These are phyloP conservation scores for Lycaena phlaeas DNA, from an alignment of 2,888 invertebrate species.

Conservation along the genomic window DNA sequence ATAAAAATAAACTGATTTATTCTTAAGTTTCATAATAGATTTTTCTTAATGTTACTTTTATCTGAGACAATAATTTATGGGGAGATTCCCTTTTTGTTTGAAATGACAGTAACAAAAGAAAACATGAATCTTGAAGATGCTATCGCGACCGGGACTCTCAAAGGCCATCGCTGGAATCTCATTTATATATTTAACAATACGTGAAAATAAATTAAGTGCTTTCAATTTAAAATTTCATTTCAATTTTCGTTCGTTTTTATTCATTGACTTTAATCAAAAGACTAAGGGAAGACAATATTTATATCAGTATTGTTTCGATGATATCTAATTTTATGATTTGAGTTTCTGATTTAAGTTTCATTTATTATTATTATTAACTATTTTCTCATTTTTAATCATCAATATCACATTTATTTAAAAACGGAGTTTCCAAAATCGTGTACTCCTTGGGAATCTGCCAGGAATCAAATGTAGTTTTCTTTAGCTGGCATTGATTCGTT, in stretches of 20 bases:
- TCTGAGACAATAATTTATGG: conserved; percentile 5
- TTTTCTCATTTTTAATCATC: too few relatives aligned
- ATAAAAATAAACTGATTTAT: neutral
- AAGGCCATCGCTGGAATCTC: neutral
- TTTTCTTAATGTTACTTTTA: conserved; percentile 6
- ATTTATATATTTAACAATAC: neutral
- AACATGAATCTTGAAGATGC: conserved; percentile 3
- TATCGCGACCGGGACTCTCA: neutral
- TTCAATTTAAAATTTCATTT: neutral
- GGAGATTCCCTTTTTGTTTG: neutral
- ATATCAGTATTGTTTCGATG: too few relatives aligned
- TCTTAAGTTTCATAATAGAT: conserved; percentile 5
- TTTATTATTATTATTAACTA: too few relatives aligned
- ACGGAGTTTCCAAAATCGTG: too few relatives aligned
- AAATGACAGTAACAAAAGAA: conserved; percentile 1
- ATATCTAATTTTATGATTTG: too few relatives aligned
- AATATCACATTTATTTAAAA: too few relatives aligned
- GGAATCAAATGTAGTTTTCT: neutral
- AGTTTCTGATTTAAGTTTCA: too few relatives aligned
- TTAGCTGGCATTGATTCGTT: neutral
- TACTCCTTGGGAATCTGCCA: neutral
- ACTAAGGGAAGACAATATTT: too few relatives aligned
- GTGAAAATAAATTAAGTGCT: neutral
- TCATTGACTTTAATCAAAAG: too few relatives aligned
- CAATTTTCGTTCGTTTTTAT: neutral